Evolutionary conservation across 2,113 vertebrate genomes (phyloP).

Genomic region (Callithrix jacchus): DNA sequence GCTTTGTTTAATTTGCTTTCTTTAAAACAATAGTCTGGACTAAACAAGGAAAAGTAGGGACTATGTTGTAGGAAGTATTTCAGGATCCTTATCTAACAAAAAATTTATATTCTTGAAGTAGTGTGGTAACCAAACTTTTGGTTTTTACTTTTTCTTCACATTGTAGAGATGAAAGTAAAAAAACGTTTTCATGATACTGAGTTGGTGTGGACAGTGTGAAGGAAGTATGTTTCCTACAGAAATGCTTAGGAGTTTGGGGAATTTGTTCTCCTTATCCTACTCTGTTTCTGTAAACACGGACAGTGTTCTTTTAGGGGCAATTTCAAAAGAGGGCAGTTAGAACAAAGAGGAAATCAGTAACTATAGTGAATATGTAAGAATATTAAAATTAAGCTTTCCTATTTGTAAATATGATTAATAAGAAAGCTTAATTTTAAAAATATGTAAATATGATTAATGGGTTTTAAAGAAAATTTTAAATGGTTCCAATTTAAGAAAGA

Average conservation of each 20-base stretch:
- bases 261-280: neutral
- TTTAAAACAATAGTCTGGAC: conserved; percentile 45
- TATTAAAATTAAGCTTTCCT: conserved; percentile 26
- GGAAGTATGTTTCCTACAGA: neutral
- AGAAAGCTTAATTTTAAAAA: no score
- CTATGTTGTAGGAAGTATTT: conserved; percentile 36
- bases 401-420: conserved; percentile 39
- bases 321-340: neutral
- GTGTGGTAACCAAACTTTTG: neutral
- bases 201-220: neutral
- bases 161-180: neutral
- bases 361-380: neutral
- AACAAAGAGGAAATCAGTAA: neutral
- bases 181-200: neutral
- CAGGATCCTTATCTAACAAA: neutral
- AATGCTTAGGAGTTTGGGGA: neutral
- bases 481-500: conserved; percentile 19
- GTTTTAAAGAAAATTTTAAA: conserved; percentile 25
- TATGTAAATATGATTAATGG: conserved; percentile 9
- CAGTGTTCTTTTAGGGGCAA: neutral
- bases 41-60: neutral
- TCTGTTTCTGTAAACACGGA: neutral
- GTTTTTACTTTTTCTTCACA: conserved; percentile 7
- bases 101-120: conserved; percentile 37
- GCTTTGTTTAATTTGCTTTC: conserved; percentile 59